Percentiles rank a stretch among this genome's conserved stretches.
Evolutionary conservation across 1,140 invertebrate genomes (phyloP).

Genomic region (Drosophila hydei): DNA sequence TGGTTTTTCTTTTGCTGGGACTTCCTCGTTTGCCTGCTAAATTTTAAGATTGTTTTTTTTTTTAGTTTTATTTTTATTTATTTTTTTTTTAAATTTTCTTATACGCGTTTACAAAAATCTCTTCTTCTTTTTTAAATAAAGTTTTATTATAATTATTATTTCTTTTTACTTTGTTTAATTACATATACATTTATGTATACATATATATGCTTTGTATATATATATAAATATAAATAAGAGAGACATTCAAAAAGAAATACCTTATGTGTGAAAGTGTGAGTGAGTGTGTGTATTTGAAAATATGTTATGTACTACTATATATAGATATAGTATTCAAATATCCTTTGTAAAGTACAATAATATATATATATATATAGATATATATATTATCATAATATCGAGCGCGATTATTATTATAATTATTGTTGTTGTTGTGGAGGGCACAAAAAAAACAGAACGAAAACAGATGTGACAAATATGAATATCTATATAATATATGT

Average conservation of each 20-base stretch:
- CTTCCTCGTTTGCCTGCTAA: neutral
- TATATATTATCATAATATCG: constrained; percentile 28
- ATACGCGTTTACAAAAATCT: constrained; percentile 29
- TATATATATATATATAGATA: constrained; percentile 8
- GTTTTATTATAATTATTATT: constrained; percentile 33
- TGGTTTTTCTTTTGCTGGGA: constrained; percentile 6
- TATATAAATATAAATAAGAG: constrained; percentile 60
- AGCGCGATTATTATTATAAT: constrained; percentile 9
- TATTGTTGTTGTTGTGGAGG: neutral
- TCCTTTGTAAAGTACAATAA: constrained; percentile 9
- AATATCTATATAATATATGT: neutral
- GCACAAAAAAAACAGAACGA: neutral
- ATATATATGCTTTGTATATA: constrained; percentile 42
- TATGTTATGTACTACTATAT: constrained; percentile 29
- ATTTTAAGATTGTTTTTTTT: constrained; percentile 21
- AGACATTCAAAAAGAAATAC: constrained; percentile 65
- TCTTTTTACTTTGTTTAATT: constrained; percentile 7
- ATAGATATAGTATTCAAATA: constrained; percentile 39
- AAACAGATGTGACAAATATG: constrained; percentile 4
- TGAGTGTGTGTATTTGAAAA: constrained; percentile 14
- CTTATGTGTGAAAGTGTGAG: constrained; percentile 17
- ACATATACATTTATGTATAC: constrained; percentile 25
- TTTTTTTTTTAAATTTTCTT: neutral
- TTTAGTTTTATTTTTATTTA: constrained; percentile 5
- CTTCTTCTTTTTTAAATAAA: neutral